Evolutionary conservation across 2,113 vertebrate species (phyloP).

Genomic region (Poicephalus meyeri): DNA sequence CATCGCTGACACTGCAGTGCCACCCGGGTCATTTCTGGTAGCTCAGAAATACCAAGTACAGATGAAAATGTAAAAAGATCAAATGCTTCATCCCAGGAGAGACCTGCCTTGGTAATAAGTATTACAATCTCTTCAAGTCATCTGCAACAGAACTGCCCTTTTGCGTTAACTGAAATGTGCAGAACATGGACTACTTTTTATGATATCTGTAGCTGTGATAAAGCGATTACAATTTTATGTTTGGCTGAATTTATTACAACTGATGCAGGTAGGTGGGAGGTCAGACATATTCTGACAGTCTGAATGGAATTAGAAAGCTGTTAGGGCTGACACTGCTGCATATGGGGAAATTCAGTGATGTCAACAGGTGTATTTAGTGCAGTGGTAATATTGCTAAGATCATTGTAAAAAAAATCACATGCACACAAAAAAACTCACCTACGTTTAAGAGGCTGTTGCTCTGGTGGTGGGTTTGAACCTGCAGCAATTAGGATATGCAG

Average conservation of each 20-base stretch:
- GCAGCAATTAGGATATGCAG: background rate
- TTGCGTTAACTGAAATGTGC: background rate
- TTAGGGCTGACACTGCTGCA: background rate
- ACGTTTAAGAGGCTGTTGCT: background rate
- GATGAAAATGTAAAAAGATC: background rate
- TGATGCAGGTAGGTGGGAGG: background rate
- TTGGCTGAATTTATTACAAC: background rate
- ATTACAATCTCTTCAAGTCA: background rate
- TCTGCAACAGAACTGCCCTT: background rate
- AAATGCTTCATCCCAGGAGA: background rate
- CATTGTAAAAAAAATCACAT: background rate
- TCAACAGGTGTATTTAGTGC: accelerated
- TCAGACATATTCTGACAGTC: background rate
- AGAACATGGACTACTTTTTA: background rate
- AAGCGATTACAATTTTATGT: background rate
- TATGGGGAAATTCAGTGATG: background rate
- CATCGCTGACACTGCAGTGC: background rate
- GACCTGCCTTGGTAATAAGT: background rate
- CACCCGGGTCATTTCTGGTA: background rate
- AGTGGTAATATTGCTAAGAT: background rate
- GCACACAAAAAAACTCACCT: background rate
- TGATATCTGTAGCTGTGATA: background rate
- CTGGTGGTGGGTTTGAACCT: background rate
- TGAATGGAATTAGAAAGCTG: background rate
- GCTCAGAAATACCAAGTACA: background rate